These are phyloP conservation scores for Gyrodactylus bullatarudis DNA, from an alignment of 1,140 invertebrate species.

Conservation along the genomic window DNA sequence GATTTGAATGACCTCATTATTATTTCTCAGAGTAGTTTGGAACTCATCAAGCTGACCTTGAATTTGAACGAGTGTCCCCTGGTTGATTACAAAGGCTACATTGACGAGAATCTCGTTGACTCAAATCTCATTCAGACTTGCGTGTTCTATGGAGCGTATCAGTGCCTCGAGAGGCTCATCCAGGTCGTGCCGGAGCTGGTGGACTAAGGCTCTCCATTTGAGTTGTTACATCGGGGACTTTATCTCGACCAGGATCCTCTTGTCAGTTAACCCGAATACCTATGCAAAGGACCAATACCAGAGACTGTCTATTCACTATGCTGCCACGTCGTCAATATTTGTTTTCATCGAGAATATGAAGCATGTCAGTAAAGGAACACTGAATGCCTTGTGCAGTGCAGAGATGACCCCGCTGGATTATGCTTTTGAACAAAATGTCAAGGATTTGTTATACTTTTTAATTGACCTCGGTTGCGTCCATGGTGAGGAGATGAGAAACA, in stretches of 20 bases:
- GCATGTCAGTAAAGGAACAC: neutral
- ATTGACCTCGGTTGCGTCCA: neutral
- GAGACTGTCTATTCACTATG: neutral
- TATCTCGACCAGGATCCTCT: neutral
- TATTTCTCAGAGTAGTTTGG: too few species aligned
- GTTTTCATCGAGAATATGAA: neutral
- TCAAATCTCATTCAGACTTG: neutral
- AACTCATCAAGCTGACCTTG: too few species aligned
- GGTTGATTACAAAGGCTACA: too few species aligned
- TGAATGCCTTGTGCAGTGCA: neutral
- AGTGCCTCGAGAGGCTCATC: neutral
- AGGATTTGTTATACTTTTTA: neutral
- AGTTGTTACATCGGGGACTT: neutral
- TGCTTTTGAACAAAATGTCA: neutral
- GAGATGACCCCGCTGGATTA: neutral
- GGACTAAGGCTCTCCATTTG: too few species aligned
- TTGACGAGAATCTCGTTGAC: neutral
- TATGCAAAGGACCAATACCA: neutral
- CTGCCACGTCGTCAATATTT: neutral
- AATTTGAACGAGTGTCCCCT: too few species aligned
- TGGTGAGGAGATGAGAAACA: neutral
- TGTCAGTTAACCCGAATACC: neutral
- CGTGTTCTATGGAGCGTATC: neutral
- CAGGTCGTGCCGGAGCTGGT: neutral
- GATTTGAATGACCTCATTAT: too few species aligned